phyloP scores from a whole-genome alignment of 2,113 vertebrate genomes.

The Megaceryle maxima region DNA sequence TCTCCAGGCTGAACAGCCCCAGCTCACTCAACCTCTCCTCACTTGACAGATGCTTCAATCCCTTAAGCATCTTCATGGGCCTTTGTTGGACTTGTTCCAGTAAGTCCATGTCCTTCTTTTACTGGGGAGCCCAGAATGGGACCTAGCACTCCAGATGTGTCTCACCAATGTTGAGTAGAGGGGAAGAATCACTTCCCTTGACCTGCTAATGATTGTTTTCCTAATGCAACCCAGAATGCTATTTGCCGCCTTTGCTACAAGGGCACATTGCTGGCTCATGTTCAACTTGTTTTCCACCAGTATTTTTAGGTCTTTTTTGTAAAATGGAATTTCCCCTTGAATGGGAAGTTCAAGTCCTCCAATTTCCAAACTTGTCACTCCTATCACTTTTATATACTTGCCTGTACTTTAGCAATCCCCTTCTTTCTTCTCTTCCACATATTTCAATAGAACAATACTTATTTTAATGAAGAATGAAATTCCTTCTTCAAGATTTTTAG shows the following conservation, averaged over 20 bases:
- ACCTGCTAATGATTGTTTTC: not conserved
- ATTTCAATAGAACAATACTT: not conserved
- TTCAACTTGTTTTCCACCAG: not conserved
- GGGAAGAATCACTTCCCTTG: not conserved
- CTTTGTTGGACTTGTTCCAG: not conserved
- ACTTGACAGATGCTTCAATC: not conserved
- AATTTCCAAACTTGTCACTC: not conserved
- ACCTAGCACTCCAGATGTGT: not conserved
- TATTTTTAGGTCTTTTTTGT: not conserved
- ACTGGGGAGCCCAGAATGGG: not conserved
- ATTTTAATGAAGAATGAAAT: not conserved
- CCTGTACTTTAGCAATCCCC: not conserved
- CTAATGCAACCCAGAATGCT: not conserved
- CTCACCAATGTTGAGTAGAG: not conserved
- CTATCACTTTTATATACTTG: not conserved
- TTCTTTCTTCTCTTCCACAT: not conserved
- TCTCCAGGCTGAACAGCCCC: not conserved
- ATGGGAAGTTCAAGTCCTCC: not conserved
- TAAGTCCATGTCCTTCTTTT: not conserved
- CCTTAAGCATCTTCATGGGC: not conserved
- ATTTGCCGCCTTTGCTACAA: not conserved
- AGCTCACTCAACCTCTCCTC: not conserved
- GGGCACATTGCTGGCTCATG: not conserved
- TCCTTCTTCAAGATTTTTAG: not conserved
- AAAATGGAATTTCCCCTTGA: not conserved